Conservation (phyloP, 2,888 invertebrate species). For the Apamea anceps region DNA sequence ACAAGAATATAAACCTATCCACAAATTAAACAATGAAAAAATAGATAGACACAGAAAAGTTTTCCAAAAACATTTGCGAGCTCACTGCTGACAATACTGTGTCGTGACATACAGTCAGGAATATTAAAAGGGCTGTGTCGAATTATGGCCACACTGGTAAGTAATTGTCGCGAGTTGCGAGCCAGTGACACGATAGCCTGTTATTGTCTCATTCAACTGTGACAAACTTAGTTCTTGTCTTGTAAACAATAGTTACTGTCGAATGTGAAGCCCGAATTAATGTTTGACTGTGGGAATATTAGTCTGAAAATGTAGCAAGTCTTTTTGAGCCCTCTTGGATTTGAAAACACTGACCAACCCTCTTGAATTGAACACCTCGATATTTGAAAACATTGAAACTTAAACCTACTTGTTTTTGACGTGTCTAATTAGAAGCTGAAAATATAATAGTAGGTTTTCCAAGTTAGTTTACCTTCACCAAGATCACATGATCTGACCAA, state of each 20-base stretch:
- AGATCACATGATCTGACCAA: too few species aligned
- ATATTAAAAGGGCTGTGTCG: conserved; percentile 23
- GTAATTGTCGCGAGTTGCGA: conserved; percentile 65
- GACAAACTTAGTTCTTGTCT: conserved; percentile 53
- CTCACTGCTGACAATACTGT: not conserved
- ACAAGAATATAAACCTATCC: not conserved
- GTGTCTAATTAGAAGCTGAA: not conserved
- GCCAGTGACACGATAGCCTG: conserved; percentile 66
- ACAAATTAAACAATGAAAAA: not conserved
- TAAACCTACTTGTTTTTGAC: not conserved
- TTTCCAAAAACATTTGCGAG: not conserved
- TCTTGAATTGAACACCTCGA: too few species aligned
- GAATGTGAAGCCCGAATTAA: conserved; percentile 38
- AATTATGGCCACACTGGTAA: conserved; percentile 60
- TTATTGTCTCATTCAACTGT: conserved; percentile 63
- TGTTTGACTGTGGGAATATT: conserved; percentile 1
- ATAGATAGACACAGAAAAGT: not conserved
- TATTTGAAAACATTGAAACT: not conserved
- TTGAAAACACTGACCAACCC: not conserved
- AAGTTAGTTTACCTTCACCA: not conserved
- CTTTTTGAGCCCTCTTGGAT: not conserved
- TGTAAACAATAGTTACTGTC: conserved; percentile 68
- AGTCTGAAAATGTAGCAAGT: not conserved
- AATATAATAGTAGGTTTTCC: not conserved
- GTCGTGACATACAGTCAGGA: not conserved